These are phyloP conservation scores for Neotoma lepida DNA, from an alignment of 2,113 vertebrate species.

Conservation along the genomic window DNA sequence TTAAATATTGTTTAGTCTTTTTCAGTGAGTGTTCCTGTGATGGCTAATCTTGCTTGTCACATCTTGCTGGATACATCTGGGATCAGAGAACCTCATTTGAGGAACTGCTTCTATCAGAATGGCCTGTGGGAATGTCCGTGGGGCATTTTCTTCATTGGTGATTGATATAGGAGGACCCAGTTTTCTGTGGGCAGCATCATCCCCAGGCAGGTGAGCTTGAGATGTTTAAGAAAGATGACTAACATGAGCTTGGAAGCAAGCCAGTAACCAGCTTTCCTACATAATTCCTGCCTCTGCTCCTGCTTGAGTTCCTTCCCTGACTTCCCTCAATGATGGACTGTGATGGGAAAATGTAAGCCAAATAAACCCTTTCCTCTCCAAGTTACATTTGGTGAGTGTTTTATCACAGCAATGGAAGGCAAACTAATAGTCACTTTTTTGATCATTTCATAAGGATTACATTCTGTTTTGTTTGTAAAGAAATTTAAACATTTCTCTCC, in stretches of 20 bases:
- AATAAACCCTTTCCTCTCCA: not conserved
- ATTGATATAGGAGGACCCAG: not conserved
- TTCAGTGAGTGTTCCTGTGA: not conserved
- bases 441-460: slow-evolving; percentile 45
- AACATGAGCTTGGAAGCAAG: not conserved
- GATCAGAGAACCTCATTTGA: not conserved
- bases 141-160: not conserved
- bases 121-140: no score
- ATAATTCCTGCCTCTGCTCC: not conserved
- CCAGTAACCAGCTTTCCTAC: not conserved
- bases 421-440: not conserved
- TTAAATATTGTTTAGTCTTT: slow-evolving; percentile 52
- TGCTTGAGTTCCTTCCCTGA: not conserved
- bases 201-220: not conserved
- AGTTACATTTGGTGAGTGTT: not conserved
- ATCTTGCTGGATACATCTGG: not conserved
- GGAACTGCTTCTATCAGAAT: not conserved
- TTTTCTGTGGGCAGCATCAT: not conserved
- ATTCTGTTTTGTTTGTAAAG: not conserved
- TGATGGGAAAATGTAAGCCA: not conserved
- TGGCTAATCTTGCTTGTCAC: not conserved
- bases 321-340: not conserved
- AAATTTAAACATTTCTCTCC: not conserved
- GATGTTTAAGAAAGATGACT: not conserved
- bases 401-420: not conserved